These are phyloP conservation scores for Microctonus hyperodae DNA, from an alignment of 2,888 invertebrate genomes.

Conservation along the genomic window DNA sequence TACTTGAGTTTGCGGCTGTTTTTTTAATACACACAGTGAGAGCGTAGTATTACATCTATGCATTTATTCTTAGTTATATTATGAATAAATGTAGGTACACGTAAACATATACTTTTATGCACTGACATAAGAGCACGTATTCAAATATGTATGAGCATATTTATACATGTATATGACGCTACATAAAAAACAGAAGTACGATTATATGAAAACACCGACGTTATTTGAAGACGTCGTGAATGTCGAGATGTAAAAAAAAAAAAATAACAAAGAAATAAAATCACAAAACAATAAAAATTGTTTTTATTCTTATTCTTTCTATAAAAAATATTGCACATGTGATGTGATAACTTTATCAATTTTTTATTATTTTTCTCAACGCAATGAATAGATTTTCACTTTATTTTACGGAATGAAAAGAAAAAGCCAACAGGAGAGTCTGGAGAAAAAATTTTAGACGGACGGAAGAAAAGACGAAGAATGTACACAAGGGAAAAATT, in stretches of 20 bases:
- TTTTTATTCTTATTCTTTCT: neutral
- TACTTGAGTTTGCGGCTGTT: conserved; percentile 10
- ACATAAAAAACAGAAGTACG: neutral
- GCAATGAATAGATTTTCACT: no score
- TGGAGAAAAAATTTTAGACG: neutral
- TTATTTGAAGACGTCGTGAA: neutral
- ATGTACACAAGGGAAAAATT: no score
- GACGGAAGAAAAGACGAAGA: neutral
- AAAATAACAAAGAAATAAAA: neutral
- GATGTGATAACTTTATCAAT: no score
- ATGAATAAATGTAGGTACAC: conserved; percentile 13
- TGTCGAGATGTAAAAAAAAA: neutral
- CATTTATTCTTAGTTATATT: neutral
- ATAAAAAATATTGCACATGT: neutral
- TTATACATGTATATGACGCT: no score
- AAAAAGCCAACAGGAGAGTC: no score
- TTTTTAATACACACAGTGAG: conserved; percentile 16
- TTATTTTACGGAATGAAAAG: no score
- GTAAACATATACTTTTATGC: neutral
- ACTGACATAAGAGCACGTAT: no score
- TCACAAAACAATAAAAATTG: neutral
- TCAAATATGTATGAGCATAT: neutral
- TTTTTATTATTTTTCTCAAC: no score
- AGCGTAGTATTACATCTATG: conserved; percentile 12
- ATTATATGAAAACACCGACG: neutral